These are phyloP conservation scores for Petrocephalus schoutedeni DNA, from an alignment of 2,797 vertebrate species.

Conservation along the genomic window DNA sequence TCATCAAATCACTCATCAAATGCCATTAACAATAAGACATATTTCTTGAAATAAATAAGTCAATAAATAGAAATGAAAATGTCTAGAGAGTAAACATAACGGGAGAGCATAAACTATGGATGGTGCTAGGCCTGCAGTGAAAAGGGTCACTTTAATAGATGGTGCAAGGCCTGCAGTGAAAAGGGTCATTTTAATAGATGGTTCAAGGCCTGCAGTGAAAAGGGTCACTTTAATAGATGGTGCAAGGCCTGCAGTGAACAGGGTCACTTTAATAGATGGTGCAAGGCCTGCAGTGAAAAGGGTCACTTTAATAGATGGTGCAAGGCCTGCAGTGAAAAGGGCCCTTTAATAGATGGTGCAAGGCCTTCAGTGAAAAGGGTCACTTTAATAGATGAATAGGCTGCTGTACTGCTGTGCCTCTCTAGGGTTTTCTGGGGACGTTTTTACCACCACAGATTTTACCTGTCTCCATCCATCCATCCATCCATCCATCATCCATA, in stretches of 20 bases:
- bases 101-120: conserved; percentile 1
- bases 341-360: not conserved
- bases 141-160: not conserved
- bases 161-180: not conserved
- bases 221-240: not conserved
- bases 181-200: too few relatives aligned
- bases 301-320: not conserved
- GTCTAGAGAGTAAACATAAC: not conserved
- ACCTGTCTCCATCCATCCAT: not conserved
- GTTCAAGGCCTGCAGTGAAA: not conserved
- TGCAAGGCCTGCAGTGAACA: not conserved
- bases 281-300: not conserved
- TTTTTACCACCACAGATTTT: not conserved
- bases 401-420: not conserved
- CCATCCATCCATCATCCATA: not conserved
- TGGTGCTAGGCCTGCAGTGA: not conserved
- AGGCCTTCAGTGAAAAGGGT: not conserved
- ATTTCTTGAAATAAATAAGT: not conserved
- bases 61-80: conserved; percentile 5
- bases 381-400: not conserved
- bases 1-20: not conserved
- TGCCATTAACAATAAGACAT: not conserved
- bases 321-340: not conserved
- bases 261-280: too few relatives aligned
- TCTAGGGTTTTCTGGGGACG: not conserved